Evolutionary conservation across 2,888 invertebrate genomes (phyloP).

Genomic region (Ypsolopha sequella): DNA sequence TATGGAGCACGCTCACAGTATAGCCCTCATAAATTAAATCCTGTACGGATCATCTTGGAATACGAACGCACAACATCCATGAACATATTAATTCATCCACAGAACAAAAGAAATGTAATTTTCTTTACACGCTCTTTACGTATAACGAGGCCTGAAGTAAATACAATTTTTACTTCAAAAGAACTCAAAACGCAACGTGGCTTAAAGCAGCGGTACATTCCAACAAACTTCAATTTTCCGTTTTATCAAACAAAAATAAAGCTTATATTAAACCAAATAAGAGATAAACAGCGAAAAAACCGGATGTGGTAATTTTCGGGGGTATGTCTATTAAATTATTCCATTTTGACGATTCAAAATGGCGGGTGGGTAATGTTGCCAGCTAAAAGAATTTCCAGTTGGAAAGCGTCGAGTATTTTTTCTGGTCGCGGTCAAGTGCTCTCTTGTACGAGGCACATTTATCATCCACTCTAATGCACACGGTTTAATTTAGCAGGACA

Average conservation of each 20-base stretch:
- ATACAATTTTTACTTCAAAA: not conserved
- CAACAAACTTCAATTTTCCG: not conserved
- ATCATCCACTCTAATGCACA: constrained; percentile 8
- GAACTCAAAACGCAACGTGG: not conserved
- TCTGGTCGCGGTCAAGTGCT: constrained; percentile 26
- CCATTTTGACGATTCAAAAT: constrained; percentile 49
- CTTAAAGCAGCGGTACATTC: not conserved
- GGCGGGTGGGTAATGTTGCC: constrained; percentile 47
- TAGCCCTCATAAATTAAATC: too few species aligned
- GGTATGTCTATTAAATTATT: constrained; percentile 60
- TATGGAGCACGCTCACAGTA: too few species aligned
- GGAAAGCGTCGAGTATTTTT: constrained; percentile 12
- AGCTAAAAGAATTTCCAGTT: constrained; percentile 12
- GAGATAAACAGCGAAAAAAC: constrained; percentile 21
- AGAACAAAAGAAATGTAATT: not conserved
- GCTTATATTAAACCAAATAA: not conserved
- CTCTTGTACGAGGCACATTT: constrained; percentile 23
- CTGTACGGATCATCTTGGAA: too few species aligned
- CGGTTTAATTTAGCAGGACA: not conserved
- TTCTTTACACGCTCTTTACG: not conserved
- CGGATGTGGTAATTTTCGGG: constrained; percentile 5
- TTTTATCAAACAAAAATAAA: not conserved
- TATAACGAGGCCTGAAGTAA: not conserved
- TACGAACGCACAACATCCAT: too few species aligned
- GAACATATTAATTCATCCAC: not conserved